A percentile compares a stretch with the other conserved stretches of the same genome.
phyloP scores from a whole-genome alignment of 2,888 invertebrate species.

The Catocala fraxini region DNA sequence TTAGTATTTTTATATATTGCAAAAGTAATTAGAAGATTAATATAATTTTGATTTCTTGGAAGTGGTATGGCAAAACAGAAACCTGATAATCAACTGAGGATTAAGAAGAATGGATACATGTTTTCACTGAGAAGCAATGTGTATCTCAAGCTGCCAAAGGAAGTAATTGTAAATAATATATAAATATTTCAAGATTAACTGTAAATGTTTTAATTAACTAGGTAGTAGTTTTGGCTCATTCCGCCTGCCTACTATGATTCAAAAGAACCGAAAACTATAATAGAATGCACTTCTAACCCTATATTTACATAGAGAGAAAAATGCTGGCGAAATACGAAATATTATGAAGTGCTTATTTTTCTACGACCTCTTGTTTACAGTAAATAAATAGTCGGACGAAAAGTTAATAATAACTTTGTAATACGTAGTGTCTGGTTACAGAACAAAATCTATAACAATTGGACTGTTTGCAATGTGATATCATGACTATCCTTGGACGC shows the following conservation, averaged over 20 bases:
- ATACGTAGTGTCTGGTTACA: constrained; percentile 81
- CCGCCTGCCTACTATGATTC: not conserved
- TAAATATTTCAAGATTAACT: too few species aligned
- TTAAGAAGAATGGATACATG: too few species aligned
- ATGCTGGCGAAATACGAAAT: constrained; percentile 5
- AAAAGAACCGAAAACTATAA: not conserved
- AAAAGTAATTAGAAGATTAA: too few species aligned
- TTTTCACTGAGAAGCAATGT: too few species aligned
- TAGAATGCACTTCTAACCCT: not conserved
- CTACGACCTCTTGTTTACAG: constrained; percentile 8
- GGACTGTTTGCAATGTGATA: constrained; percentile 53
- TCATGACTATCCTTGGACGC: constrained; percentile 45
- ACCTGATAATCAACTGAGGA: too few species aligned
- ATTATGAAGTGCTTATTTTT: not conserved
- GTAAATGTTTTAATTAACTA: too few species aligned
- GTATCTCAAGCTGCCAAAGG: too few species aligned
- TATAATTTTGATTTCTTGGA: too few species aligned
- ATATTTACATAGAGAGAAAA: not conserved
- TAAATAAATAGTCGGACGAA: constrained; percentile 58
- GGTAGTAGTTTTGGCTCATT: not conserved
- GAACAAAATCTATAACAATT: constrained; percentile 61
- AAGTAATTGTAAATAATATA: too few species aligned
- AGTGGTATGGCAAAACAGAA: too few species aligned
- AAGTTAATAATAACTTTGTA: constrained; percentile 76
- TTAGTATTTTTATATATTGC: too few species aligned